These are phyloP conservation scores for Damaliscus lunatus DNA, from an alignment of 2,113 vertebrate genomes.

Conservation along the genomic window DNA sequence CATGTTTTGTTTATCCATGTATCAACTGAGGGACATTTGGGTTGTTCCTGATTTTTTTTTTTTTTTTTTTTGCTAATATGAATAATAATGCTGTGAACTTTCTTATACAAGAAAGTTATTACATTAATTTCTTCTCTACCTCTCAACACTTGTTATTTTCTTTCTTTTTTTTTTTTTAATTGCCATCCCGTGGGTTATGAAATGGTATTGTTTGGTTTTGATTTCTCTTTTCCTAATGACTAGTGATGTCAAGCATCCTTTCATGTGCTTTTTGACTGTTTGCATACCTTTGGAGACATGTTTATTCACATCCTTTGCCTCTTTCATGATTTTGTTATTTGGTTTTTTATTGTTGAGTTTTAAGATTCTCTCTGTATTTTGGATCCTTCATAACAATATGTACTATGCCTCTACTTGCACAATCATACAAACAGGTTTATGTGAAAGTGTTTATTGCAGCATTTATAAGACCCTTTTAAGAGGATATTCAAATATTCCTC, in stretches of 20 bases:
- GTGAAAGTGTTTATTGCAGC: background rate
- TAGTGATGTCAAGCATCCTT: background rate
- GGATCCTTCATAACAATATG: background rate
- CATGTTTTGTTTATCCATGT: background rate
- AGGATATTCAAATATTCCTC: background rate
- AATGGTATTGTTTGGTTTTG: background rate
- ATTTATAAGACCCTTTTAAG: background rate
- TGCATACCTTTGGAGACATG: background rate
- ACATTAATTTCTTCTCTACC: background rate
- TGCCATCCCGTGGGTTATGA: background rate
- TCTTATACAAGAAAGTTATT: background rate
- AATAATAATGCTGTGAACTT: background rate
- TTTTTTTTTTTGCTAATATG: background rate
- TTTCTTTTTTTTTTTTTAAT: background rate
- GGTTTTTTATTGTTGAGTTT: constrained; percentile 16
- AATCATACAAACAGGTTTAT: background rate
- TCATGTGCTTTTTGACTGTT: background rate
- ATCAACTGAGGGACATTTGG: background rate
- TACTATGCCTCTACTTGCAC: background rate
- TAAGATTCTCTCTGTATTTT: background rate
- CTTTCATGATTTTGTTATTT: constrained; percentile 21
- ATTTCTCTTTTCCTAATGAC: background rate
- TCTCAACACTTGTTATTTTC: background rate
- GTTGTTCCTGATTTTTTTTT: background rate
- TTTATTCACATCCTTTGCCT: background rate